Base-by-base conservation (phyloP, 2,888 invertebrate genomes). In the Volucella inflata region DNA sequence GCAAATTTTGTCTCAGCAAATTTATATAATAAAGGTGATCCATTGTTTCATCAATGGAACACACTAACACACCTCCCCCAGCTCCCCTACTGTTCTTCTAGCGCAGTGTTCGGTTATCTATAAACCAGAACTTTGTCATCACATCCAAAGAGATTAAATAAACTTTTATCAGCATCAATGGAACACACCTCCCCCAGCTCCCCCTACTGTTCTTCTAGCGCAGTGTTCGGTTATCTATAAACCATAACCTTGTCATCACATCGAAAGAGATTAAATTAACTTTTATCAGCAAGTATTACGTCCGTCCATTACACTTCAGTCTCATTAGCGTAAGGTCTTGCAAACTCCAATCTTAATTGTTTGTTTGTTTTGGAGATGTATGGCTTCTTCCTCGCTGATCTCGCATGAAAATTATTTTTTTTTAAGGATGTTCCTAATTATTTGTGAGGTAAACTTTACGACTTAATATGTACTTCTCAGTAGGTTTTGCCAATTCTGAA, bases 111-210 rank as follows among this genome's bases (percentile, higher is more conserved):
- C 8, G 82, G 74, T 38, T 68, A 74, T 38, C 70, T 48, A 81
- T 87, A 74, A 57, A 79, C 79, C 50, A 60, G 72, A 1, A 30
- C 48, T 60, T 65, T 68, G 9, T 65, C 75, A 51, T 84, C 76
- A 36, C 67, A 72, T 30, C 77, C 79, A 55, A 82, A 82, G 64
- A 88, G 46, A 44, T 88, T 88, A 36, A 82, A 88, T 71, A n/a
- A n/a, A n/a, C n/a, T n/a, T n/a, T n/a, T n/a, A n/a, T n/a, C n/a
- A n/a, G n/a, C 72, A 17, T 87, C 83, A 14, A 88, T 83, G 87
- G 88, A 88, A 1, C 88, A 89, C 8, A 89, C 87, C 77, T 17
- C 88, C 88, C 11, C 87, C 88, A 14, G 88, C 88, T 88, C 88
- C 70, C 89, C 89, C n/a, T 0, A 89, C 87, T 8, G 88, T 88